Base-by-base conservation (phyloP, 2,888 invertebrate species). In the Hypomecis punctinalis region DNA sequence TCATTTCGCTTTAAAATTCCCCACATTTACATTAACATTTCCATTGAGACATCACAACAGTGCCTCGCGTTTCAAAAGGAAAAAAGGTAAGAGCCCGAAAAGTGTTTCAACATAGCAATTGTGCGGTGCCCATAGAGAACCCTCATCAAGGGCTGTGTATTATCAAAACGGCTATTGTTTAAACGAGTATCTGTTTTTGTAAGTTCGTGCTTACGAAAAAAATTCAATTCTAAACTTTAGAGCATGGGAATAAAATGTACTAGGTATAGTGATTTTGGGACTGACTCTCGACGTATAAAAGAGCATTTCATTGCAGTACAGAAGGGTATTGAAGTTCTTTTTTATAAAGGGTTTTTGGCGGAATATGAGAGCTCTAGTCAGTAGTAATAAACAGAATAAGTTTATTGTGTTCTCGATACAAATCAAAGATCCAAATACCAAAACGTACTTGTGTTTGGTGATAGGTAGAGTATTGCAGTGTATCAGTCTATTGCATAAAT, bases 151-250 rank as follows among this genome's bases (percentile, higher is more conserved):
- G 85, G 83, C 80, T 84, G 83, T 86, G 84, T 85, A 80, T 86
- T 88, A 89, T 85, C 85, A 89, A 90, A 90, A 88, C 81, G 75
- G 69, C 81, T 80, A 89, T 90, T 90, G 90, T 91, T 83, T 83
- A 79, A 81, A 74, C 73, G 80, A 78, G 78, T 83, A 86, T 83
- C 85, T 88, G 87, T 88, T 86, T 84, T 83, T 84, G 84, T 82
- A 79, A 79, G 82, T 76, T 75, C 76, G 84, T 84, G 85, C 82
- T 79, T 82, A 82, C 85, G 85, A 79, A 53, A 33, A 45, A 46
- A 51, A 43, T 10, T 8, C 48, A 43, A 61, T 63, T 62, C 37
- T 61, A 33, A 46, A 63, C 64, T 51, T 51, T 70, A 58, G 9
- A 0, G 13, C 11, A 49, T 42, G 5, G 53, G 4, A 3, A 11